A percentile compares a stretch with the other conserved stretches of the same genome.
Conservation (phyloP, 2,797 vertebrate species). For the Sparidentex hasta region DNA sequence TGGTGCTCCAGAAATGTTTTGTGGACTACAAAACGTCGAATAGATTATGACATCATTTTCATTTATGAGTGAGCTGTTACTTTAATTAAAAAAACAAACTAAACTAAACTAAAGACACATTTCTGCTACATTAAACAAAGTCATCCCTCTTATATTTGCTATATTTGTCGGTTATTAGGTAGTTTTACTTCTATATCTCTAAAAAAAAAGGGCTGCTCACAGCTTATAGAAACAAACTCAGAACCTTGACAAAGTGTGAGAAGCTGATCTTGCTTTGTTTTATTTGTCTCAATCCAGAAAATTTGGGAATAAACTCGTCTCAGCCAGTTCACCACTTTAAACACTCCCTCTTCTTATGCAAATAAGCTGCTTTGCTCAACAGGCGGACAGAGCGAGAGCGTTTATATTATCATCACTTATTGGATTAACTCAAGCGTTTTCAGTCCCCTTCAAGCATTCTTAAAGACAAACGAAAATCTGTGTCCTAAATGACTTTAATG, state of each 20-base stretch:
- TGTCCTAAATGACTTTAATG: conserved; percentile 4
- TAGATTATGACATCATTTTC: no score
- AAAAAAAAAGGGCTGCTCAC: background rate
- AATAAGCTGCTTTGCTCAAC: background rate
- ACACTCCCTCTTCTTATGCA: background rate
- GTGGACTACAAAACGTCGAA: no score
- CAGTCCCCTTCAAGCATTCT: background rate
- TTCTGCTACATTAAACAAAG: no score
- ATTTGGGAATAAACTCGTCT: conserved; percentile 5
- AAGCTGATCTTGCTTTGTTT: background rate
- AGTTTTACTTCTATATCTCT: background rate
- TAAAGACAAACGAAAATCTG: conserved; percentile 13
- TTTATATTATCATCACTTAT: conserved; percentile 6
- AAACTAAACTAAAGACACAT: no score
- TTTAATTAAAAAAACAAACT: no score
- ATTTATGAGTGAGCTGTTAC: no score
- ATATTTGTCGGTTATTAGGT: no score
- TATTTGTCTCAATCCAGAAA: background rate
- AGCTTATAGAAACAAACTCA: background rate
- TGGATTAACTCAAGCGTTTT: conserved; percentile 15
- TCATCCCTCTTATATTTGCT: no score
- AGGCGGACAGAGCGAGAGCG: background rate
- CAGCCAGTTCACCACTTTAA: conserved; percentile 11
- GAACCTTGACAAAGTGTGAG: background rate
- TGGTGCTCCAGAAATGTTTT: no score